A percentile compares a stretch with the other conserved stretches of the same genome.
phyloP scores from a whole-genome alignment of 2,113 vertebrate species.

The Atrichornis clamosus region DNA sequence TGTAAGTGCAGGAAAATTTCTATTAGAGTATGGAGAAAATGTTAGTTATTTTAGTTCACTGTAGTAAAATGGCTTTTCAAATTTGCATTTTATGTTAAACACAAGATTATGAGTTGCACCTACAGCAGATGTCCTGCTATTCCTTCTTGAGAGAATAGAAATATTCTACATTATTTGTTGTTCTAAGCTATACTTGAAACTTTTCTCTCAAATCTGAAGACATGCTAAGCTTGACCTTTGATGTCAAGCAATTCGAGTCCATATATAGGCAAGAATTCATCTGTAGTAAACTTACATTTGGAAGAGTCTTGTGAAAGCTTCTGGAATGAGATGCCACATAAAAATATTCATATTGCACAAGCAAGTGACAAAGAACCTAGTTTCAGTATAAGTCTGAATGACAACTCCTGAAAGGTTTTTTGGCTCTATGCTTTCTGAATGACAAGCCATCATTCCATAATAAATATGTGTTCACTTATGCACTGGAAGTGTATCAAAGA shows the following conservation, averaged over 20 bases:
- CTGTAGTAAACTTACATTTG: not conserved
- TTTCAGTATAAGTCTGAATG: not conserved
- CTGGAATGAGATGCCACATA: not conserved
- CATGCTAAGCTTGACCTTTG: not conserved
- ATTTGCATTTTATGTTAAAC: not conserved
- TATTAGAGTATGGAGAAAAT: not conserved
- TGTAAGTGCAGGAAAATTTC: not conserved
- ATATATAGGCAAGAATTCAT: not conserved
- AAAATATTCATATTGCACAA: not conserved
- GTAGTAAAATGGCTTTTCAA: not conserved
- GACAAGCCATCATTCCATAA: not conserved
- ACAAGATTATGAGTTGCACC: not conserved
- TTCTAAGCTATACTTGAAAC: not conserved
- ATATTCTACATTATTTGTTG: not conserved
- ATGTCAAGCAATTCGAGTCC: accelerated
- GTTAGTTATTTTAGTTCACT: not conserved
- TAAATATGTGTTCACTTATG: not conserved
- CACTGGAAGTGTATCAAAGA: not conserved
- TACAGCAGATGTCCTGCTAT: not conserved
- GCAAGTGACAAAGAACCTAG: not conserved
- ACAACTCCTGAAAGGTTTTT: not conserved
- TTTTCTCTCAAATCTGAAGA: not conserved
- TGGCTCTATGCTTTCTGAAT: not conserved
- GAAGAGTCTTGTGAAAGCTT: not conserved
- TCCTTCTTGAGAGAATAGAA: not conserved